Conservation (phyloP, 2,113 vertebrate genomes). For the Phyllopteryx taeniolatus region DNA sequence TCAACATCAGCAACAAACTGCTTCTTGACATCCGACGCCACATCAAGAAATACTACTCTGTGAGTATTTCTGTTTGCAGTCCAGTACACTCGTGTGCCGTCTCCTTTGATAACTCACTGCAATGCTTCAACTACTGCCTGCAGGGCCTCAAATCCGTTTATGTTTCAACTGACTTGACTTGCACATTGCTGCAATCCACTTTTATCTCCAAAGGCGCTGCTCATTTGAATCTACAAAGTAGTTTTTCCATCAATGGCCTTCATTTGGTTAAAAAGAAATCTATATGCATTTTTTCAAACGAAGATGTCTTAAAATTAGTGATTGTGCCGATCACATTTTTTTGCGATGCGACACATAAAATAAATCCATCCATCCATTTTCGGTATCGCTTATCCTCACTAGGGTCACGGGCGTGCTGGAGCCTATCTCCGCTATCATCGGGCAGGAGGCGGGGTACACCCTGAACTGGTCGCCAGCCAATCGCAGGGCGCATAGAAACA, state of each 20-base stretch:
- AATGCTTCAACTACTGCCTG: slow-evolving; percentile 14
- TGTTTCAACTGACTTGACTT: slow-evolving; percentile 13
- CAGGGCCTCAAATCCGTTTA: slow-evolving; percentile 44
- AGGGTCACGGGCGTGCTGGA: too few species aligned
- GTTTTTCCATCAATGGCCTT: not conserved
- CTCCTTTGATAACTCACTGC: not conserved
- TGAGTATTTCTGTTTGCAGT: slow-evolving; percentile 72
- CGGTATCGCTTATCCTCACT: too few species aligned
- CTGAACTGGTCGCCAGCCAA: too few species aligned
- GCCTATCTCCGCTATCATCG: too few species aligned
- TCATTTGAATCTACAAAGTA: not conserved
- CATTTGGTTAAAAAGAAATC: not conserved
- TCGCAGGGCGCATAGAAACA: too few species aligned
- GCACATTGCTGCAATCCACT: slow-evolving; percentile 11
- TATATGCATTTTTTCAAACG: not conserved
- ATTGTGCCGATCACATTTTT: too few species aligned
- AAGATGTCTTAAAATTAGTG: not conserved
- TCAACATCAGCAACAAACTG: slow-evolving; percentile 87
- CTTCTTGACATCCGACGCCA: slow-evolving; percentile 84
- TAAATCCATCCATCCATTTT: too few species aligned
- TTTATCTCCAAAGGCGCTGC: not conserved
- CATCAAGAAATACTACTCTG: slow-evolving; percentile 86
- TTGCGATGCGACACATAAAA: too few species aligned
- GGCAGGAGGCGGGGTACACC: too few species aligned
- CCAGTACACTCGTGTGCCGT: not conserved